Evolutionary conservation across 2,797 vertebrate species (phyloP).

Genomic region (Hemitrygon akajei): DNA sequence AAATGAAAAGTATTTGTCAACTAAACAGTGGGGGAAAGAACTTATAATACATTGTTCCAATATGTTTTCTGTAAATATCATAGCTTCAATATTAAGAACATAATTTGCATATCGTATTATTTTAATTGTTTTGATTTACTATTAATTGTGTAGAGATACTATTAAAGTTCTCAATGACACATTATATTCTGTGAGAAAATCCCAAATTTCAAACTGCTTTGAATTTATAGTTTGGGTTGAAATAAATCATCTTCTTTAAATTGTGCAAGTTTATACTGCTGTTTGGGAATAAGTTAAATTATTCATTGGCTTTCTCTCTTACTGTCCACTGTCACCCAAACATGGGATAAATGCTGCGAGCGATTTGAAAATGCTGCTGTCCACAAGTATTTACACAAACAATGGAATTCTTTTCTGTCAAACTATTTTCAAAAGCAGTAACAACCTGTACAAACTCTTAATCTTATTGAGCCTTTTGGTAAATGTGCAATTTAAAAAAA

Average conservation of each 20-base stretch:
- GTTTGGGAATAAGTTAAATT: neutral
- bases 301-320: neutral
- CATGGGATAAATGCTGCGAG: neutral
- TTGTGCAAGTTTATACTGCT: neutral
- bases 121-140: neutral
- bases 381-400: neutral
- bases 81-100: neutral
- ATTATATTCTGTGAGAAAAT: neutral
- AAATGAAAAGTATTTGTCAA: neutral
- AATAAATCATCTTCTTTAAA: neutral
- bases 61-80: neutral
- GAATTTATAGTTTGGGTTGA: neutral
- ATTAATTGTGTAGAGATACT: neutral
- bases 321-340: neutral
- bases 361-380: constrained; percentile 11
- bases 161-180: neutral
- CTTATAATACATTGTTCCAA: too few species aligned
- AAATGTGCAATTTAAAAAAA: neutral
- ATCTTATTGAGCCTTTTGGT: neutral
- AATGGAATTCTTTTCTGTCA: neutral
- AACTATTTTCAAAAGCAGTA: neutral
- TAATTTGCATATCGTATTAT: neutral
- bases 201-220: neutral
- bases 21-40: neutral
- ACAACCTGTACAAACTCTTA: neutral